Evolutionary conservation across 2,113 vertebrate genomes (phyloP).

Genomic region (Dipodomys merriami): DNA sequence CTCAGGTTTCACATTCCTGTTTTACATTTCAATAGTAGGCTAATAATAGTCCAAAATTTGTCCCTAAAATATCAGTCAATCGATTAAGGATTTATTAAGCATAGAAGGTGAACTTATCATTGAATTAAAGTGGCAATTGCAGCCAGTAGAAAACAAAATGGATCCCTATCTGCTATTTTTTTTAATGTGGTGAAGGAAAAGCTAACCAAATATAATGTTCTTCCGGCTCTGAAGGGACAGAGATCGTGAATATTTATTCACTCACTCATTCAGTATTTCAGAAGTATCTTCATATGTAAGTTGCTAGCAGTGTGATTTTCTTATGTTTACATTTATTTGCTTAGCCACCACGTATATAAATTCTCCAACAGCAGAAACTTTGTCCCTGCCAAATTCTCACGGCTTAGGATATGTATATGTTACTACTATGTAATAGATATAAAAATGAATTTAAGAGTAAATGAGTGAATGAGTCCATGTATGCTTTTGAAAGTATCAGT

Average conservation of each 20-base stretch:
- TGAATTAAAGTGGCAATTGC: neutral
- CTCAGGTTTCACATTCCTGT: neutral
- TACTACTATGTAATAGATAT: neutral
- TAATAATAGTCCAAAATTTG: neutral
- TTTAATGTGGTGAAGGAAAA: neutral
- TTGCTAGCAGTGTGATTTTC: neutral
- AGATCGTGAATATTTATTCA: neutral
- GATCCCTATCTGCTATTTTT: neutral
- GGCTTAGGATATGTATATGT: neutral
- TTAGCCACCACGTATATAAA: neutral
- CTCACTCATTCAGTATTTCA: neutral
- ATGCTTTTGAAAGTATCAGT: neutral
- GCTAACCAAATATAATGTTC: slow-evolving; percentile 25
- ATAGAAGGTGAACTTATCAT: neutral
- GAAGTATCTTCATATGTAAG: neutral
- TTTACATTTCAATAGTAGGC: neutral
- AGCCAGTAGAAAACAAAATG: slow-evolving; percentile 24
- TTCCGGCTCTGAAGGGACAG: neutral
- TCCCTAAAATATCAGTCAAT: neutral
- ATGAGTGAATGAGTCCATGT: neutral
- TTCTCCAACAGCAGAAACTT: neutral
- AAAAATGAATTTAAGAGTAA: too few relatives aligned
- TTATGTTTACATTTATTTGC: neutral
- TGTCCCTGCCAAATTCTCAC: neutral
- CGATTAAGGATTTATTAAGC: slow-evolving; percentile 22